Evolutionary conservation across 1,140 invertebrate genomes (phyloP).

Genomic region (Hyles euphorbiae): DNA sequence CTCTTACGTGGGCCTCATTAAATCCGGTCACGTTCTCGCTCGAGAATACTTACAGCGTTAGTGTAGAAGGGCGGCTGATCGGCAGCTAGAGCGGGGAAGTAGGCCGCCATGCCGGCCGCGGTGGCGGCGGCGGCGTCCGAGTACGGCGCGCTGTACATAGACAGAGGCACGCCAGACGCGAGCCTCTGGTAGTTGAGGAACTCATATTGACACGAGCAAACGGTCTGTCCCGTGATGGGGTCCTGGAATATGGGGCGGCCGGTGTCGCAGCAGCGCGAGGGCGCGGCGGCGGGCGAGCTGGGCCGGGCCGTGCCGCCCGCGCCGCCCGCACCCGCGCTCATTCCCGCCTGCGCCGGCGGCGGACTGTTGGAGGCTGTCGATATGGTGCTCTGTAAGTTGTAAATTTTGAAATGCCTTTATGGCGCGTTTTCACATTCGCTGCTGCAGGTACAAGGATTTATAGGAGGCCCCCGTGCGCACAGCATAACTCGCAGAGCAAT

Average conservation of each 20-base stretch:
- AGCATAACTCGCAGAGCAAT: slow-evolving; percentile 50
- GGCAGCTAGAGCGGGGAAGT: slow-evolving; percentile 86
- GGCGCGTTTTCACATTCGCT: slow-evolving; percentile 68
- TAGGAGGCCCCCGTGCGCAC: slow-evolving; percentile 62
- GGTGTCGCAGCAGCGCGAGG: slow-evolving; percentile 90
- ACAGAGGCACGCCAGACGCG: slow-evolving; percentile 81
- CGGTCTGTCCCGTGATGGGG: slow-evolving; percentile 92
- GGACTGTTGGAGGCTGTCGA: slow-evolving; percentile 78
- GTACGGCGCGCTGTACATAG: slow-evolving; percentile 86
- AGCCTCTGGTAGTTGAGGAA: slow-evolving; percentile 88
- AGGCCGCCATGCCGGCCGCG: slow-evolving; percentile 86
- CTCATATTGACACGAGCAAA: slow-evolving; percentile 94
- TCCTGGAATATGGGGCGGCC: slow-evolving; percentile 94
- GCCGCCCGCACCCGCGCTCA: slow-evolving; percentile 69
- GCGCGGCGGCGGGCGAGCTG: slow-evolving; percentile 72
- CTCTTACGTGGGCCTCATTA: no score
- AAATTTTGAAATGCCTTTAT: slow-evolving; percentile 74
- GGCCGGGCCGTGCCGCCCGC: slow-evolving; percentile 73
- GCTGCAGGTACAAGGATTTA: slow-evolving; percentile 28
- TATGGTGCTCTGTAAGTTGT: slow-evolving; percentile 75
- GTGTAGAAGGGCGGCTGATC: slow-evolving; percentile 90
- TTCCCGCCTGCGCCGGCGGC: slow-evolving; percentile 74
- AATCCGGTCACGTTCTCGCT: no score
- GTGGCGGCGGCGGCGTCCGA: slow-evolving; percentile 82
- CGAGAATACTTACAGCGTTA: slow-evolving; percentile 81